These are phyloP conservation scores for Amblyraja radiata DNA, from an alignment of 2,797 vertebrate genomes.

Conservation along the genomic window DNA sequence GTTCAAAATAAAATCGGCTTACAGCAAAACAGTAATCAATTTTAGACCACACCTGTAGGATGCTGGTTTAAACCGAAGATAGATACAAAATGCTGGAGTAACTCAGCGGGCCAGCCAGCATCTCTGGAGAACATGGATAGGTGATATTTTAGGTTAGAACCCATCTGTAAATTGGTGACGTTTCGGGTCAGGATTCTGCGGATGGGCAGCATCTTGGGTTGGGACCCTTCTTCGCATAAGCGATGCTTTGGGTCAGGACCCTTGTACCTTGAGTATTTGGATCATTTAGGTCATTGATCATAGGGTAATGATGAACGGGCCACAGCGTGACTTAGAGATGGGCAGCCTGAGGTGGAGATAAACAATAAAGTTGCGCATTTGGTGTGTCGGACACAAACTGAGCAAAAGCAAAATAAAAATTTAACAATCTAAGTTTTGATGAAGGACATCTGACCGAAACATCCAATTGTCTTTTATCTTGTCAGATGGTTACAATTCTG, in stretches of 20 bases:
- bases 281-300: background rate
- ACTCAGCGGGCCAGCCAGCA: too few species aligned
- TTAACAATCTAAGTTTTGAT: background rate
- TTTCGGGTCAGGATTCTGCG: too few species aligned
- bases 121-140: too few species aligned
- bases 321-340: background rate
- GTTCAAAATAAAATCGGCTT: background rate
- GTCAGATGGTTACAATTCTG: background rate
- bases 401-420: background rate
- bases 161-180: too few species aligned
- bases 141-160: too few species aligned
- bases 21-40: background rate
- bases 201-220: too few species aligned
- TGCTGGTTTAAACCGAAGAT: too few species aligned
- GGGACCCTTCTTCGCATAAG: too few species aligned
- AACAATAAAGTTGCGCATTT: background rate
- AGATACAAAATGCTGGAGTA: too few species aligned
- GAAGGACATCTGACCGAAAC: background rate
- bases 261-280: too few species aligned
- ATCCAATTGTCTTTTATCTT: background rate
- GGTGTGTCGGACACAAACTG: background rate
- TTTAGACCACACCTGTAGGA: background rate
- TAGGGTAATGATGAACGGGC: background rate
- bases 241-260: too few species aligned
- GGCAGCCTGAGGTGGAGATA: background rate